Percentiles rank a stretch among this genome's conserved stretches.
Evolutionary conservation across 2,113 vertebrate species (phyloP).

Genomic region (Sardina pilchardus): DNA sequence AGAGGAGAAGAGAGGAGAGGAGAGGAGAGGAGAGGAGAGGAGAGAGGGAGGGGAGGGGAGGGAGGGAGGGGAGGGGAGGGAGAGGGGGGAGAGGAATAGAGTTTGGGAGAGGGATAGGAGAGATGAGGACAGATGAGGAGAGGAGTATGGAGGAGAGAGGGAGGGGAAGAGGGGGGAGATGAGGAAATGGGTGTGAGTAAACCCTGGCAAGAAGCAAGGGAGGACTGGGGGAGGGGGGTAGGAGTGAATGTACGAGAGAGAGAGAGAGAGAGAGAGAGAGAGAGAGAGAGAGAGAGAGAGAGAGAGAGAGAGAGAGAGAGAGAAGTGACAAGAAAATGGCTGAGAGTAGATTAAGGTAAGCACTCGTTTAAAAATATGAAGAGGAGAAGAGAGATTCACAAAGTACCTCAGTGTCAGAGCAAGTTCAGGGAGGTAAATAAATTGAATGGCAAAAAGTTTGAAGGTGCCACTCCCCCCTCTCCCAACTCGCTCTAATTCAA

Average conservation of each 20-base stretch:
- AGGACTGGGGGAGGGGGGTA: not conserved
- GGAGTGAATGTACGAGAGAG: constrained; percentile 40
- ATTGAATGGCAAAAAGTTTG: constrained; percentile 67
- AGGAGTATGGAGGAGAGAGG: not conserved
- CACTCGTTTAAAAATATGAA: not conserved
- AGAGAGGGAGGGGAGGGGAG: too few relatives aligned
- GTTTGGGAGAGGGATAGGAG: too few relatives aligned
- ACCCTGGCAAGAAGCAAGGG: constrained; percentile 20
- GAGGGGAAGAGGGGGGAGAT: constrained; percentile 10
- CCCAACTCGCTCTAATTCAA: constrained; percentile 65
- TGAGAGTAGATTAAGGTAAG: not conserved
- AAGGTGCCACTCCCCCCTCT: constrained; percentile 61
- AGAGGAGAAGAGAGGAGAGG: too few relatives aligned
- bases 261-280: too few relatives aligned
- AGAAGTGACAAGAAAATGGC: constrained; percentile 23
- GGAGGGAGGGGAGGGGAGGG: too few relatives aligned
- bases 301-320: constrained; percentile 50
- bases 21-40: too few relatives aligned
- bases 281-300: constrained; percentile 11
- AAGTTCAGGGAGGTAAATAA: constrained; percentile 36
- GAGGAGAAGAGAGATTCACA: not conserved
- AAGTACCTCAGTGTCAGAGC: not conserved
- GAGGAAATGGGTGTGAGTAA: constrained; percentile 20
- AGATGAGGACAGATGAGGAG: not conserved
- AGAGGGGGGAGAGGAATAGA: too few relatives aligned